A percentile compares a stretch with the other conserved stretches of the same genome.
Evolutionary conservation across 1,140 invertebrate genomes (phyloP).

Genomic region (Harlomillsia oculata): DNA sequence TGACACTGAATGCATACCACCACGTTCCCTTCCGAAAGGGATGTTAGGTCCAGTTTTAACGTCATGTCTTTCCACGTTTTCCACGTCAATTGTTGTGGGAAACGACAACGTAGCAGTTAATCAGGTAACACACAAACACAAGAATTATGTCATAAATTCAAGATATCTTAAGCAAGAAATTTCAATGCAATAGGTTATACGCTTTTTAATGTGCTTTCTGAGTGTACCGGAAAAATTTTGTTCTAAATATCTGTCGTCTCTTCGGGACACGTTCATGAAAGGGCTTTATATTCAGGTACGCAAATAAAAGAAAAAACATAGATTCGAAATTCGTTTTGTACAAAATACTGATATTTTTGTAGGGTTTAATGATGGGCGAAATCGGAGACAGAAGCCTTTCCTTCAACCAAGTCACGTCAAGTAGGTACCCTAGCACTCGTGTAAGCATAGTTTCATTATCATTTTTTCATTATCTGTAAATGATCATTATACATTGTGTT

Average conservation of each 20-base stretch:
- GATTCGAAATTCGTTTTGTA: neutral
- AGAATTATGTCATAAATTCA: no score
- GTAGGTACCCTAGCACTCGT: constrained; percentile 27
- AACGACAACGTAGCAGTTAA: constrained; percentile 22
- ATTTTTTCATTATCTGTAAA: no score
- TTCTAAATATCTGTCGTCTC: constrained; percentile 26
- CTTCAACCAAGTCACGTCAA: constrained; percentile 28
- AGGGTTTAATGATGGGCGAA: constrained; percentile 30
- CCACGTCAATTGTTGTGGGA: constrained; percentile 28
- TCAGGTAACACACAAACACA: constrained; percentile 16
- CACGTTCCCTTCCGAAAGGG: constrained; percentile 5
- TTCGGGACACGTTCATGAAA: constrained; percentile 35
- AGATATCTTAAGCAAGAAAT: no score
- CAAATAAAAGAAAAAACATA: neutral
- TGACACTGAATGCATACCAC: constrained; percentile 20
- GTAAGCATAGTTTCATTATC: constrained; percentile 19
- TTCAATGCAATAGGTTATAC: constrained; percentile 31
- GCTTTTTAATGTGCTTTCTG: constrained; percentile 32
- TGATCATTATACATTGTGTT: no score
- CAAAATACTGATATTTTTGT: neutral
- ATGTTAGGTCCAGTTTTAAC: constrained; percentile 20
- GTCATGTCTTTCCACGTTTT: constrained; percentile 28
- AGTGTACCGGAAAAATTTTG: constrained; percentile 29
- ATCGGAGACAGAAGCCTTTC: constrained; percentile 33
- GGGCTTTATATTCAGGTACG: constrained; percentile 32